Percentiles rank a stretch among this genome's conserved stretches.
Conservation (phyloP, 2,888 invertebrate species). For the Escarpia spicata region DNA sequence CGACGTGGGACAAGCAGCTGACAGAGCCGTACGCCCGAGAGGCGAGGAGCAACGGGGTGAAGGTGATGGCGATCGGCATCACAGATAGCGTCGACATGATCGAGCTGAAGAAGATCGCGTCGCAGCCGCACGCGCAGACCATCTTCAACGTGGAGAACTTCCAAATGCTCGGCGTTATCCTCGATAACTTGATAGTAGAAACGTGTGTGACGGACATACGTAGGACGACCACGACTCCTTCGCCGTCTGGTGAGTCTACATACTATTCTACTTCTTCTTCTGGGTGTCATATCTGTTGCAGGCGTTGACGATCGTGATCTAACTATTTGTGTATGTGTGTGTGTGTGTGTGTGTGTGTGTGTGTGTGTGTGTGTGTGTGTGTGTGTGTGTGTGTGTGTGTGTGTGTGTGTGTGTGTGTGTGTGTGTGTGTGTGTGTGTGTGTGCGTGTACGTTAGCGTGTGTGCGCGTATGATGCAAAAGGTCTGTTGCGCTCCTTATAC, state of each 20-base stretch:
- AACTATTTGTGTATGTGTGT: too few relatives aligned
- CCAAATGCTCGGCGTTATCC: constrained; percentile 29
- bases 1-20: constrained; percentile 21
- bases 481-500: too few relatives aligned
- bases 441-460: too few relatives aligned
- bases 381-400: too few relatives aligned
- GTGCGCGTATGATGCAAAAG: too few relatives aligned
- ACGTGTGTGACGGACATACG: neutral
- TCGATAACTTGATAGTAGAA: constrained; percentile 24
- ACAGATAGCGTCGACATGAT: neutral
- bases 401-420: too few relatives aligned
- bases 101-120: constrained; percentile 25
- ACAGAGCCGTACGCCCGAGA: constrained; percentile 23
- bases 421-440: too few relatives aligned
- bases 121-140: constrained; percentile 27
- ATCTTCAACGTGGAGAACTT: constrained; percentile 34
- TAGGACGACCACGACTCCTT: constrained; percentile 21
- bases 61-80: constrained; percentile 29
- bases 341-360: too few relatives aligned
- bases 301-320: too few relatives aligned
- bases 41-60: constrained; percentile 17
- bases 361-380: too few relatives aligned
- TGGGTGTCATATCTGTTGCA: neutral
- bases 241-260: constrained; percentile 14
- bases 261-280: neutral